Base-by-base conservation (phyloP, 2,797 vertebrate genomes). In the Thunnus albacares region DNA sequence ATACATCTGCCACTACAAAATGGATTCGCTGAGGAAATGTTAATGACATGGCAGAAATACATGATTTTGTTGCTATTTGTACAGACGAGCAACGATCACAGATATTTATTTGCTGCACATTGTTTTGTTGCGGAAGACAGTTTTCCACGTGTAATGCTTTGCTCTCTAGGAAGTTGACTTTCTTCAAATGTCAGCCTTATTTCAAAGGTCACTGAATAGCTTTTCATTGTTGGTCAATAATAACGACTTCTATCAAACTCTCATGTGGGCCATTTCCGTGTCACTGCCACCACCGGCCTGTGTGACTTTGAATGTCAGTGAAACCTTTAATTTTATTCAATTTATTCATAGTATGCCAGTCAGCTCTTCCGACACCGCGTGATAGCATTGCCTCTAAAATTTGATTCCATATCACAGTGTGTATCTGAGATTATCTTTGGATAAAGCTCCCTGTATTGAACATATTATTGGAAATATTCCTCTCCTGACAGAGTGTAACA, bases 1-100 rank as follows among this genome's bases (percentile, higher is more conserved):
- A 92, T 93, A 91, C 56, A 81, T 73, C 81, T 77, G 61, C 75
- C 35, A 53, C 72, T 49, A 22, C 45, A 67, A 62, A 79, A 87
- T 63, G 51, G 52, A 85, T 85, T 60, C 74, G 12, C 22, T 6
- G 18, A 72, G 67, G 74, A 83, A 86, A 86, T 66, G 26, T 58
- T 73, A 67, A 67, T 63, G 55, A 67, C 52, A 60, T 8, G 7
- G 58, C 61, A 79, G 66, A 72, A 71, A 60, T 45, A 4, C 24
- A 22, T 51, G 22, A 4, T 17, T 47, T 55, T 30, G n/a, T 12
- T 0, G 38, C 2, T 1, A 6, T 43, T 49, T 77, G 6, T 3
- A 49, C 11, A 38, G 38, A 28, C 3, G 26, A 1, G 24, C 28
- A 49, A 6, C 17, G 45, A 17, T 6, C 4, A 7, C 45, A 12